Base-by-base conservation (phyloP, 2,113 vertebrate genomes). In the Hippocampus guttulatus region DNA sequence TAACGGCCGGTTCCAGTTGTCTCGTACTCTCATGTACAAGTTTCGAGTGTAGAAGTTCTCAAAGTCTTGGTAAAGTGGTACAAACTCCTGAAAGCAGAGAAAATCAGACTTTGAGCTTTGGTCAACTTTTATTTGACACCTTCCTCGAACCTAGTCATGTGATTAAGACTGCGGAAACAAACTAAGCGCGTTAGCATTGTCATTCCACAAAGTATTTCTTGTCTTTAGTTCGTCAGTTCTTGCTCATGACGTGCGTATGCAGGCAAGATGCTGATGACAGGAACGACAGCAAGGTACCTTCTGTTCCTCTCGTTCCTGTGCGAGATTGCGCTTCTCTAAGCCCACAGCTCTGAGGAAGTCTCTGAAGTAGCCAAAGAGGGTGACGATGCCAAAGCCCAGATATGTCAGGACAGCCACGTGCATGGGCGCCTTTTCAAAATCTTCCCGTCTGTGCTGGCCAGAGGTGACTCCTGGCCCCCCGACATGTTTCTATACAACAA, bases 41-140 rank as follows among this genome's bases (percentile, higher is more conserved):
- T 98, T 98, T 67, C 96, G 90, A 12, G 87, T 97, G 81, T 92
- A 98, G 90, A 98, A 98, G 90, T 96, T 95, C 88, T 98, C 96
- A 91, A 97, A 98, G 80, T 98, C 95, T 93, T 96, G 96, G 86
- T 98, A 98, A 67, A 98, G 92, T 1, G 96, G 96, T 73, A 97
- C 93, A 83, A 98, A 98, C 79, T 95, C 92, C 96, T 98, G 67
- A 23, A 21, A 63, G 43, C 8, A 72, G 51, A 65, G 10, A 73
- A 4, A 70, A 60, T 66, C 7, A 64, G 7, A 55, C 47, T 9
- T 16, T 30, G 3, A 12, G 65, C 3, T 8, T 30, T 51, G 20
- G 64, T 43, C 2, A 16, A 47, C 14, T 54, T 54, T 9, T 23
- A 20, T 52, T 52, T 20, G 4, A 18, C 5, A 52, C 45, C 12